Evolutionary conservation across 2,797 vertebrate species (phyloP), one percentile per base, ranked within the genome.

Genomic region (Knipowitschia caucasica): DNA sequence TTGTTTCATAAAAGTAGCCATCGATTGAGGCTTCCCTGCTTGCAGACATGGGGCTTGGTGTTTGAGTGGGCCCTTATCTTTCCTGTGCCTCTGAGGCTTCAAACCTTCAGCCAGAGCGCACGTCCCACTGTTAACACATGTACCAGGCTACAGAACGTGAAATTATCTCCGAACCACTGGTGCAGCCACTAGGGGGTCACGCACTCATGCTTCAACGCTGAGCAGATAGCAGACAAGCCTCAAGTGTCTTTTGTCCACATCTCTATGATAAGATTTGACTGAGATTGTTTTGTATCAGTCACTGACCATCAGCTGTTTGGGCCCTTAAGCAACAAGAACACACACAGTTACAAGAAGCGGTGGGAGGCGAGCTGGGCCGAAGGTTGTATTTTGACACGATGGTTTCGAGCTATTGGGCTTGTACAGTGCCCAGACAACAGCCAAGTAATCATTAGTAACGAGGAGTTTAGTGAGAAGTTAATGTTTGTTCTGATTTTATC

Each of bases 221-320:
- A 58, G 57, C 67, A 62, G 85, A 88, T 86, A 86, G 81, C 64
- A 21, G 39, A 67, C 52, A 35, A 52, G 62, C 50, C 62, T 29
- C 36, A 46, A 40, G 21, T 38, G 70, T 81, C 76, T 71, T 52
- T 57, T 64, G 64, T 38, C 59, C 67, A 49, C 66, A 59, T 50
- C n/a, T 0, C 40, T 18, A 51, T 21, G 83, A 86, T 86, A 82
- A 81, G 79, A 86, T 88, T 74, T 73, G 56, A 44, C 5, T 33
- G 63, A 74, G 82, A 86, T 86, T 81, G 46, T 67, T 31, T 67
- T 59, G 59, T 80, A 80, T 87, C 83, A 80, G 57, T 83, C 81
- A 78, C 47, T 7, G 30, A 53, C 55, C 73, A 83, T 85, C 75
- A 76, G 73, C 61, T 75, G 72, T 73, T 72, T 60, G 71, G 46